Base-by-base conservation (phyloP, 2,113 vertebrate species). In the Irena cyanogastra region DNA sequence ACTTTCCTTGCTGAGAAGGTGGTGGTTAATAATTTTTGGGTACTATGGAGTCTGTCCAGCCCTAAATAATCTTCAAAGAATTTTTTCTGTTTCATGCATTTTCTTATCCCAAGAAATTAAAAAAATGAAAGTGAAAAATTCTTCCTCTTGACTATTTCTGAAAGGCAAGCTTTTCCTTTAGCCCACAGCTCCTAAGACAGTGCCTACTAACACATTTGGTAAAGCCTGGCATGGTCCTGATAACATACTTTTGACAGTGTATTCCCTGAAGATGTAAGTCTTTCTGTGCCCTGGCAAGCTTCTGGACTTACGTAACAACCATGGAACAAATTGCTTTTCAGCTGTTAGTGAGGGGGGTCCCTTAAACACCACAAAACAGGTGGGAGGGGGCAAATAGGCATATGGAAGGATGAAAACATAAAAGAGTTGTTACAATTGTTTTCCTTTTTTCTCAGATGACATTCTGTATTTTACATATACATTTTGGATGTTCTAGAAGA, bases 11-110 rank as follows among this genome's bases (percentile, higher is more conserved):
- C 49, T 57, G 37, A 53, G n/a, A 66, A 61, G 18, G 7, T 41
- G 17, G 4, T 33, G 14, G 2, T 30, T 52, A 39, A 2, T 37
- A 90, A 56, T 9, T 89, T 85, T 45, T 5, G 4, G 22, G 33
- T 39, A 24, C 13, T 82, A 64, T 69, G 75, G 75, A 91, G 60
- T 94, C 90, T 65, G 89, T 84, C 39, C 41, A 16, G 80, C 90
- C 71, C 87, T 95, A 95, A 97, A 89, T 74, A 96, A 93, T 87
- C 26, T 93, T 95, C 74, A 91, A 93, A 94, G 83, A 87, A 35
- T 94, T 97, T 97, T 85, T 71, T 52, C 24, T 71, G 13, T 93
- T 92, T 88, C 53, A 65, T 85, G 82, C n/a, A n/a, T 97, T 96
- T 92, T 96, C 74, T 97, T 0, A 1, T 44, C 27, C n/a, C n/a